These are phyloP conservation scores for Hippopotamyrus pictus DNA, from an alignment of 2,797 vertebrate genomes.

Conservation along the genomic window DNA sequence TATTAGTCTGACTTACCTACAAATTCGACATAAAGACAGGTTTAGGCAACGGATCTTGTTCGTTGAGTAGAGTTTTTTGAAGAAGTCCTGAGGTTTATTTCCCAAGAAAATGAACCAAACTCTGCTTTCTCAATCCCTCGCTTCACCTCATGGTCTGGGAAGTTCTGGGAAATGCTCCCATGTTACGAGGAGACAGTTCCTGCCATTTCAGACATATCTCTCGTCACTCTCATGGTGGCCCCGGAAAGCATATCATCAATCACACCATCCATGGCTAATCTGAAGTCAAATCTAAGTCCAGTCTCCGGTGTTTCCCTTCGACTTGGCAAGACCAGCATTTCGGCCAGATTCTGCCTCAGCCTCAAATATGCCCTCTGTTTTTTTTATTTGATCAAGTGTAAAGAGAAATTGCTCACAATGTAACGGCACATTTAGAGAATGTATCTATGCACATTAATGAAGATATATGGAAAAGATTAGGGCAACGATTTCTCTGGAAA, in stretches of 20 bases:
- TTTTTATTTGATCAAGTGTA: conserved; percentile 16
- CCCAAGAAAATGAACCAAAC: not conserved
- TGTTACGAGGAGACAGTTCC: not conserved
- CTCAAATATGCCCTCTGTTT: conserved; percentile 36
- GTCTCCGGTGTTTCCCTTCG: conserved; percentile 32
- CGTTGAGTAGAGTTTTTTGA: not conserved
- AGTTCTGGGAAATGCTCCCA: conserved; percentile 10
- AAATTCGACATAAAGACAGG: not conserved
- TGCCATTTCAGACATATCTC: not conserved
- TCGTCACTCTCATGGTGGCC: not conserved
- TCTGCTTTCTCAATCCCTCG: not conserved
- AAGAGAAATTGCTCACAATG: conserved; percentile 17
- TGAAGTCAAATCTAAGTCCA: conserved; percentile 42
- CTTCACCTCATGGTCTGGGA: not conserved
- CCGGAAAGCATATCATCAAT: conserved; percentile 41
- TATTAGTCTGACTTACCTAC: not conserved
- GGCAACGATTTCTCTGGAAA: conserved; percentile 22
- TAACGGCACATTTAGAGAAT: conserved; percentile 20
- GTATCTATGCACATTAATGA: conserved; percentile 28
- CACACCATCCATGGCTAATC: conserved; percentile 40
- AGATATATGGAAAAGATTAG: conserved; percentile 33
- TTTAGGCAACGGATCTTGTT: not conserved
- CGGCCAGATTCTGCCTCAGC: conserved; percentile 36
- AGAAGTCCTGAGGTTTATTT: not conserved
- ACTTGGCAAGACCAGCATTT: conserved; percentile 30